A percentile compares a stretch with the other conserved stretches of the same genome.
Conservation (phyloP, 2,797 vertebrate genomes). For the Mormyrops boulengeri region DNA sequence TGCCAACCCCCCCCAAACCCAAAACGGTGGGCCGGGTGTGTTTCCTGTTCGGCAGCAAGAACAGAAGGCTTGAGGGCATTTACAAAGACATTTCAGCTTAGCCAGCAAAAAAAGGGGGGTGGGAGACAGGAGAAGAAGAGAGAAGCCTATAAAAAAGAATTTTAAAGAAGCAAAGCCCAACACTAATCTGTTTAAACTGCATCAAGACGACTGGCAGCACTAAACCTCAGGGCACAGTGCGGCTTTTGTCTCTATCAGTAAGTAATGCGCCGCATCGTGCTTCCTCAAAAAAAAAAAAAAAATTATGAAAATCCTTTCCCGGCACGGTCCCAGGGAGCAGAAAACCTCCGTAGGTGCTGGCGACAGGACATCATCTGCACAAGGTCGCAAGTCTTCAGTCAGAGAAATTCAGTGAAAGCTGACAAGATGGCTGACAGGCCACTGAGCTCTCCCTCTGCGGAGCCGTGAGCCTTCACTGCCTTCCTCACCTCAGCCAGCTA, state of each 20-base stretch:
- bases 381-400: background rate
- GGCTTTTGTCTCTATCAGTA: background rate
- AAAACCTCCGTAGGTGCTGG: background rate
- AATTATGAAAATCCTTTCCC: background rate
- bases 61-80: slow-evolving; percentile 10
- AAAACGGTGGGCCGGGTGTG: background rate
- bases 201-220: background rate
- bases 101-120: background rate
- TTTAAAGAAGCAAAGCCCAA: slow-evolving; percentile 21
- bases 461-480: background rate
- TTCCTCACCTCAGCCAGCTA: background rate
- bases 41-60: slow-evolving; percentile 2
- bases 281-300: background rate
- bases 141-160: background rate
- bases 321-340: background rate
- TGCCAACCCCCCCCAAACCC: background rate
- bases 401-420: background rate
- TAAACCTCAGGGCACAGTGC: background rate
- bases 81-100: slow-evolving; percentile 16
- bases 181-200: background rate
- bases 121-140: background rate
- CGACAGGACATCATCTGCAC: background rate
- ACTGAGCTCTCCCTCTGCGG: background rate
- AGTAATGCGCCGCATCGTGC: background rate
- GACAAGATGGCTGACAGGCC: background rate